phyloP scores from a whole-genome alignment of 2,888 invertebrate species.

The Rhagonycha fulva region DNA sequence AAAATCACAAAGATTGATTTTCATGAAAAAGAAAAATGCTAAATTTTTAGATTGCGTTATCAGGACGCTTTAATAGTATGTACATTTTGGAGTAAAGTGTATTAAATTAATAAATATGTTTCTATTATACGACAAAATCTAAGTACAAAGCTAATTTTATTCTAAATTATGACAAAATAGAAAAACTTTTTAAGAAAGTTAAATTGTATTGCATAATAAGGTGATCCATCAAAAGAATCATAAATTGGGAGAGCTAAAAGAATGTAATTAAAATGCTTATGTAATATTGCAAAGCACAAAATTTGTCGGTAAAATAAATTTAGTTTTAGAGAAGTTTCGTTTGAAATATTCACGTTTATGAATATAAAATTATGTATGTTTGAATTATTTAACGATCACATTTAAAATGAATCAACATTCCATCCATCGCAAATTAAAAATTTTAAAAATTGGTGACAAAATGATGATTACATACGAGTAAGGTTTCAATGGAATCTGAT shows the following conservation, averaged over 20 bases:
- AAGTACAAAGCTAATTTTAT: background rate
- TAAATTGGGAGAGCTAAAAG: background rate
- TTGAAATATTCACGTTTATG: background rate
- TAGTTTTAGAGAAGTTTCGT: background rate
- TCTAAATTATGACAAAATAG: background rate
- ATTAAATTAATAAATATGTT: background rate
- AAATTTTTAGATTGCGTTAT: background rate
- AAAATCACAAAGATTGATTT: background rate
- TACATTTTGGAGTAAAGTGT: background rate
- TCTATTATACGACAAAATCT: background rate
- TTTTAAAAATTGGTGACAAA: background rate
- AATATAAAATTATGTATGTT: background rate
- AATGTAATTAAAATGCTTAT: background rate
- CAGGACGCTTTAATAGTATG: background rate
- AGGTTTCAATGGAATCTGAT: background rate
- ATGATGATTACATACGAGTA: too few species aligned
- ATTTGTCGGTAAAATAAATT: background rate
- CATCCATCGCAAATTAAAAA: background rate
- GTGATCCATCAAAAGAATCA: background rate
- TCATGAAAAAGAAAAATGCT: background rate
- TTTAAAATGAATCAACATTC: background rate
- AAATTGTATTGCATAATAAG: slow-evolving; percentile 1
- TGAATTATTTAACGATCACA: background rate
- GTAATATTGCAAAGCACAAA: background rate
- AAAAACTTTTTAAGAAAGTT: background rate